These are phyloP conservation scores for Gambelia wislizenii DNA, from an alignment of 2,797 vertebrate species.

Conservation along the genomic window DNA sequence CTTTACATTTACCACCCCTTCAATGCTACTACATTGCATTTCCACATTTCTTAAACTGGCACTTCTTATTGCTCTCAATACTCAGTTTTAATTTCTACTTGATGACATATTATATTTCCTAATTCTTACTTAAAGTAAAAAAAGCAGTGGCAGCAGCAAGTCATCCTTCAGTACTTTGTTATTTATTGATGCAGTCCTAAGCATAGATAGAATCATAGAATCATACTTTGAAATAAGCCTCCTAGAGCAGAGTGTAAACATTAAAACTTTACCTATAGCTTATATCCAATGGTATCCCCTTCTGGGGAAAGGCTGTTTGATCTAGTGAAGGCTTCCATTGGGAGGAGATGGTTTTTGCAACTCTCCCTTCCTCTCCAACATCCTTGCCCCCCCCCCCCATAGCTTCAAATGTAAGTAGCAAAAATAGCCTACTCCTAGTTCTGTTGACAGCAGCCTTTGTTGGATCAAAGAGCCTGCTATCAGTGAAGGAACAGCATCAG, in stretches of 20 bases:
- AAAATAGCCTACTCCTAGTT: background rate
- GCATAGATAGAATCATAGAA: no score
- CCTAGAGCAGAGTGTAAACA: background rate
- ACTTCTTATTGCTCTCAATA: slow-evolving; percentile 50
- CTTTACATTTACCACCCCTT: slow-evolving; percentile 33
- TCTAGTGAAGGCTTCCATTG: background rate
- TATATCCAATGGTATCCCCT: background rate
- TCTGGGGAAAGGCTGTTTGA: background rate
- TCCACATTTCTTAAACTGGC: background rate
- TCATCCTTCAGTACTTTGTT: slow-evolving; percentile 41
- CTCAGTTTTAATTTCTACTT: slow-evolving; percentile 20
- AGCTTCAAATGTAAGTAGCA: background rate
- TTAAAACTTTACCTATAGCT: background rate
- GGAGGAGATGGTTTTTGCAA: background rate
- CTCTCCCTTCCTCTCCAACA: background rate
- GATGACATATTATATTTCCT: slow-evolving; percentile 2
- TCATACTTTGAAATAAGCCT: background rate
- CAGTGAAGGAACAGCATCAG: background rate
- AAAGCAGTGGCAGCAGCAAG: rapidly evolving
- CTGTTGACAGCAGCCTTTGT: background rate
- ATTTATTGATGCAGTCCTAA: slow-evolving; percentile 20
- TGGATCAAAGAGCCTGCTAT: background rate
- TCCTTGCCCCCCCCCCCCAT: background rate
- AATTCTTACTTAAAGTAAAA: background rate
- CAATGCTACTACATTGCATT: background rate